Percentiles rank a stretch among this genome's conserved stretches.
Conservation (phyloP, 2,797 vertebrate species). For the Chaenodraco wilsoni region DNA sequence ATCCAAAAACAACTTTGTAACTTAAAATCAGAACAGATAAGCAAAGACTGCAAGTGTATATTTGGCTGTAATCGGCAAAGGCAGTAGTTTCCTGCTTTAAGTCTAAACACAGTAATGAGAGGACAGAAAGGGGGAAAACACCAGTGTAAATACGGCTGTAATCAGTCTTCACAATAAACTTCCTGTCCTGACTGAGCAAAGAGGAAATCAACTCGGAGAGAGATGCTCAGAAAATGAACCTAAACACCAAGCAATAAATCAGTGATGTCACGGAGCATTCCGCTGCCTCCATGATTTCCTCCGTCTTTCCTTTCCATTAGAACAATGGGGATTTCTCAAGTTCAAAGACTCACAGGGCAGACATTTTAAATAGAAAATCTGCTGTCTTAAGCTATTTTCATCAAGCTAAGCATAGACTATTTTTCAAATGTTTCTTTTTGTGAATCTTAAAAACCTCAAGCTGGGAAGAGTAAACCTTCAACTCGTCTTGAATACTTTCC, state of each 20-base stretch:
- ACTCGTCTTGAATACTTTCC: neutral
- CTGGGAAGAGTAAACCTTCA: neutral
- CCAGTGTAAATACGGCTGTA: slow-evolving; percentile 76
- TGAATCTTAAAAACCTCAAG: neutral
- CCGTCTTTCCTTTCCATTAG: slow-evolving; percentile 52
- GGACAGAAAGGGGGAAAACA: slow-evolving; percentile 68
- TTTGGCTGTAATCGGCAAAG: slow-evolving; percentile 73
- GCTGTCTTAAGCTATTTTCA: neutral
- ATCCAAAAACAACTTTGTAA: slow-evolving; percentile 59
- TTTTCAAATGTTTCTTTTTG: neutral
- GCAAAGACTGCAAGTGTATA: slow-evolving; percentile 50
- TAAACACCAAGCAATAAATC: slow-evolving; percentile 58
- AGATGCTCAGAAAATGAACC: slow-evolving; percentile 53
- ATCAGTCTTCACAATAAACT: slow-evolving; percentile 84
- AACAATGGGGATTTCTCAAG: slow-evolving; percentile 72
- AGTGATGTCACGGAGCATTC: slow-evolving; percentile 68
- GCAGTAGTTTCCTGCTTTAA: slow-evolving; percentile 78
- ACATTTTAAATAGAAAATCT: slow-evolving; percentile 35
- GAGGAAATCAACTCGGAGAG: slow-evolving; percentile 71
- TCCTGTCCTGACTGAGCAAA: slow-evolving; percentile 73
- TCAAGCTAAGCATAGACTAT: neutral
- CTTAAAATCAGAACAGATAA: slow-evolving; percentile 57
- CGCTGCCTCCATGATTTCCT: slow-evolving; percentile 62
- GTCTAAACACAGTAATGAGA: slow-evolving; percentile 75
- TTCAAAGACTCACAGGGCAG: slow-evolving; percentile 37